Evolutionary conservation across 1,140 invertebrate species (phyloP).

Genomic region (Macrosteles quadrilineatus): DNA sequence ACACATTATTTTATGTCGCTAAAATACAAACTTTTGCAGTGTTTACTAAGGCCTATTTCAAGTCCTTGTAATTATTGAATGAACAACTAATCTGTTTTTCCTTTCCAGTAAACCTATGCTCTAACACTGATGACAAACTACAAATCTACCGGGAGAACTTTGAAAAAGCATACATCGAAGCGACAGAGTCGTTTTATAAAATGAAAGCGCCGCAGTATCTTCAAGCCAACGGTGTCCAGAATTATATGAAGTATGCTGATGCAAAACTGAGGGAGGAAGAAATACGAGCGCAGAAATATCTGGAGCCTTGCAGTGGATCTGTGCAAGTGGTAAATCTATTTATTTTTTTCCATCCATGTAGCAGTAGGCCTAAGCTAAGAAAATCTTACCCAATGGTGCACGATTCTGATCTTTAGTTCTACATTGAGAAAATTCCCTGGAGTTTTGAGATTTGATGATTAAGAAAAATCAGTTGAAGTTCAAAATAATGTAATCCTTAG

Average conservation of each 20-base stretch:
- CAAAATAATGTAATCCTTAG: too few relatives aligned
- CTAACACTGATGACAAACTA: conserved; percentile 88
- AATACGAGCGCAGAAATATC: conserved; percentile 85
- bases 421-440: too few relatives aligned
- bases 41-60: neutral
- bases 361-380: too few relatives aligned
- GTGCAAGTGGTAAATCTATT: conserved; percentile 64
- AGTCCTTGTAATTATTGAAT: neutral
- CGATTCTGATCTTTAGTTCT: too few relatives aligned
- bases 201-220: conserved; percentile 90
- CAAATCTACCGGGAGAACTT: conserved; percentile 97
- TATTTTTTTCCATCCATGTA: too few relatives aligned
- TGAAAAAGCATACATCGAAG: conserved; percentile 93
- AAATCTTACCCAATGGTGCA: too few relatives aligned
- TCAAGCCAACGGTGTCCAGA: conserved; percentile 88
- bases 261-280: conserved; percentile 95
- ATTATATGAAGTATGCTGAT: conserved; percentile 97
- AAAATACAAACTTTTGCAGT: too few relatives aligned
- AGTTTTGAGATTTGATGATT: too few relatives aligned
- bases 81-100: neutral
- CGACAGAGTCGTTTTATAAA: conserved; percentile 91
- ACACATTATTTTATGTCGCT: too few relatives aligned
- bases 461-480: too few relatives aligned
- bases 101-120: conserved; percentile 89
- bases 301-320: conserved; percentile 88